Base-by-base conservation (phyloP, 2,797 vertebrate genomes). In the Spinus olivaceus region DNA sequence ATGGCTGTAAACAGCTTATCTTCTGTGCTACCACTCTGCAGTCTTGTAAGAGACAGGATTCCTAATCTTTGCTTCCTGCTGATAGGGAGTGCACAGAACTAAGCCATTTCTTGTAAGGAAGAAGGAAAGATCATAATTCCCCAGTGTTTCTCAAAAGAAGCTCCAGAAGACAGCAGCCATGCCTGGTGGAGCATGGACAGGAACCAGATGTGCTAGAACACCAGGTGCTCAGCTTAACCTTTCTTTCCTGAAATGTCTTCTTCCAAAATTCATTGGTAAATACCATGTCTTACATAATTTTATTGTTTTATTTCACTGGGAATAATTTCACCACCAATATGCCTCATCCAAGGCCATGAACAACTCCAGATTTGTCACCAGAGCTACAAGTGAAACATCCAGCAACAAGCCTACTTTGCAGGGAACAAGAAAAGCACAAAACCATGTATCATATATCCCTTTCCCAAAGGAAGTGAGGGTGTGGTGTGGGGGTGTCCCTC, bases 301-400 rank as follows among this genome's bases (percentile, higher is more conserved):
- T 6, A 17, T 21, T 49, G 18, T 30, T 88, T 71, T 65, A 56
- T 65, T 94, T 95, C 76, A 86, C 32, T 89, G 51, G 74, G 83
- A 94, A 91, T 56, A 80, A 54, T 65, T 92, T 77, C 71, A 85
- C 69, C 73, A 86, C 53, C 61, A 61, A 4, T 9, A 35, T 19
- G 54, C 77, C 77, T 89, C 72, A 79, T 46, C 32, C 33, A 47
- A 78, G 54, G 71, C 71, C 37, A 72, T 33, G 53, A 90, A 49
- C 65, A 95, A 84, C 73, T 79, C 56, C 27, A 69, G 14, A 25
- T 67, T 74, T 61, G 20, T 47, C 77, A 90, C 28, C 39, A 85
- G 4, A 72, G 64, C 70, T 89, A 83, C 25, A 46, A 37, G 37
- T 82, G 79, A 94, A 96, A 95, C 47, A 87, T n/a, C 37, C 74